phyloP scores from a whole-genome alignment of 2,113 vertebrate species.

The Cariama cristata region DNA sequence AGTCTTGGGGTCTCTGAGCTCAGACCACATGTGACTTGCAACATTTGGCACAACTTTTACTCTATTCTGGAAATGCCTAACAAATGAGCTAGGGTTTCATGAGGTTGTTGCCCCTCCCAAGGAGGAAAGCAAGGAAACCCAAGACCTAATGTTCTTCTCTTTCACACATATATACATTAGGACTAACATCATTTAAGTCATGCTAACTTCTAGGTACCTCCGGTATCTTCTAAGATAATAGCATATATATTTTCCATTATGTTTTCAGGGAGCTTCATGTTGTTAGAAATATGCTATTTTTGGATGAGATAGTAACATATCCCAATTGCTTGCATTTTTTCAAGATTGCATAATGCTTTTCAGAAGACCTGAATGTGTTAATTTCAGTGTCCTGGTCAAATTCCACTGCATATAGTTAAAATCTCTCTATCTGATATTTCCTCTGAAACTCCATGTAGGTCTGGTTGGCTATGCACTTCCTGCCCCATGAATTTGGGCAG shows the following conservation, averaged over 20 bases:
- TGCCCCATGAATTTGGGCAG: background rate
- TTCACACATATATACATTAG: background rate
- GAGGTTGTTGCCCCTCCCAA: background rate
- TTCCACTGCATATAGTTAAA: background rate
- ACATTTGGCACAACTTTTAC: constrained; percentile 41
- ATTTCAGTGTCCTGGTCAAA: background rate
- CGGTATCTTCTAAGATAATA: background rate
- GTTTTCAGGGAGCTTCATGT: background rate
- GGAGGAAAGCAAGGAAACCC: background rate
- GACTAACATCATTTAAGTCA: background rate
- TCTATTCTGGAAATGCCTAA: constrained; percentile 56
- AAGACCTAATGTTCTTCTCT: background rate
- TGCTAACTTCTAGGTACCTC: background rate
- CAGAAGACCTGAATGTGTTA: background rate
- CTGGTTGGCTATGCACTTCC: background rate
- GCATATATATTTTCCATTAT: background rate
- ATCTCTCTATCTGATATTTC: background rate
- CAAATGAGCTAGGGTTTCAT: constrained; percentile 48
- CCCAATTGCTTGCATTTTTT: background rate
- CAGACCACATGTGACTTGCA: constrained; percentile 50
- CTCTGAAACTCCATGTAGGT: background rate
- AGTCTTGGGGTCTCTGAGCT: constrained; percentile 27
- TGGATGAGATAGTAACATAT: background rate
- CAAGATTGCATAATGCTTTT: background rate
- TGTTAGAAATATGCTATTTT: background rate